Evolutionary conservation across 2,888 invertebrate genomes (phyloP).

Genomic region (Trisateles emortualis): DNA sequence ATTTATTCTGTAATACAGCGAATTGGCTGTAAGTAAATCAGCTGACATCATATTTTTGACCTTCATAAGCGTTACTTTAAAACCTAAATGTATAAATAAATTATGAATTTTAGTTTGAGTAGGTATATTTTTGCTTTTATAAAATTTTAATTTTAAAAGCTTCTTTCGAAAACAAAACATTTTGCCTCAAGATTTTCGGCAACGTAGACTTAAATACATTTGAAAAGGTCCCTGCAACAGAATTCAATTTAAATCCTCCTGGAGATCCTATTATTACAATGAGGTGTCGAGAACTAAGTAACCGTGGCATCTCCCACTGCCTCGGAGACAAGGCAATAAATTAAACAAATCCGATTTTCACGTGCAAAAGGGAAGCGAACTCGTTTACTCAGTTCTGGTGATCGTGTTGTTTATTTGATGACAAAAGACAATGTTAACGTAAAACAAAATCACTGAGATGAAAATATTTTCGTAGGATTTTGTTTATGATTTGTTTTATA

Average conservation of each 20-base stretch:
- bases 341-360: slow-evolving; percentile 86
- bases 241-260: slow-evolving; percentile 78
- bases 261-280: slow-evolving; percentile 82
- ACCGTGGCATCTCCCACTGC: slow-evolving; percentile 74
- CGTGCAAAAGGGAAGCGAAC: slow-evolving; percentile 70
- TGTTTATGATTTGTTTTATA: slow-evolving; percentile 6
- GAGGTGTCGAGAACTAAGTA: slow-evolving; percentile 82
- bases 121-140: too few relatives aligned
- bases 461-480: slow-evolving; percentile 21
- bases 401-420: slow-evolving; percentile 70
- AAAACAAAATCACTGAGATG: slow-evolving; percentile 39
- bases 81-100: too few relatives aligned
- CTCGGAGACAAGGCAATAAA: slow-evolving; percentile 79
- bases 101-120: too few relatives aligned
- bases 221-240: slow-evolving; percentile 59
- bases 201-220: slow-evolving; percentile 56
- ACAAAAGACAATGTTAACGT: slow-evolving; percentile 61
- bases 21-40: too few relatives aligned
- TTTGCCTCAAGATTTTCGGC: slow-evolving; percentile 44
- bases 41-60: too few relatives aligned
- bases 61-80: too few relatives aligned
- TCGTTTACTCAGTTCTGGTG: slow-evolving; percentile 65
- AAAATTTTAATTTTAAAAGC: neutral
- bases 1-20: too few relatives aligned
- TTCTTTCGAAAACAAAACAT: slow-evolving; percentile 23